These are phyloP conservation scores for Darwinula stevensoni DNA, from an alignment of 2,888 invertebrate genomes.

Conservation along the genomic window DNA sequence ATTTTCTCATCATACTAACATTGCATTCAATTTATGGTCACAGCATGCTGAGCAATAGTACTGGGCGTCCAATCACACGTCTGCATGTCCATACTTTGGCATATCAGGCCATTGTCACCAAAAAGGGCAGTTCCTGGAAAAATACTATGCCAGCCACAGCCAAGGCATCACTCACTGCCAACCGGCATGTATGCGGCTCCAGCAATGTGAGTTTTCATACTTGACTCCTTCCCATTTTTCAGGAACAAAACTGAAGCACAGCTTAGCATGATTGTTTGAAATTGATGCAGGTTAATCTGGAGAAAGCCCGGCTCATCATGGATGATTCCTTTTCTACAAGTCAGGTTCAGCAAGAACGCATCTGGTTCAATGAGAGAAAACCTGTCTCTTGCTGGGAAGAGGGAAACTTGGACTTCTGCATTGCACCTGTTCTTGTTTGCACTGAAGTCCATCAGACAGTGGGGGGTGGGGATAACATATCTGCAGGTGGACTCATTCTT, in stretches of 20 bases:
- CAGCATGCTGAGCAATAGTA: conserved; percentile 9
- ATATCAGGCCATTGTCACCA: conserved; percentile 50
- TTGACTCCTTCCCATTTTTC: too few species aligned
- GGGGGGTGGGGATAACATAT: conserved; percentile 62
- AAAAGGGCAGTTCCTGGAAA: conserved; percentile 36
- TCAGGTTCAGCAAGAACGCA: conserved; percentile 21
- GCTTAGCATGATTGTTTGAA: too few species aligned
- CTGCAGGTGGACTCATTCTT: conserved; percentile 43
- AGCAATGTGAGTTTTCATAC: conserved; percentile 22
- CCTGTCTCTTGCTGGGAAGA: conserved; percentile 62
- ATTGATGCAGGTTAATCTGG: conserved; percentile 23
- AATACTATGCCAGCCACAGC: conserved; percentile 46
- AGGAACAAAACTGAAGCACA: too few species aligned
- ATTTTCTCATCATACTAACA: not conserved
- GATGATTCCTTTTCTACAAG: conserved; percentile 57
- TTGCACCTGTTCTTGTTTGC: conserved; percentile 55
- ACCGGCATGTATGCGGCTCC: conserved; percentile 47
- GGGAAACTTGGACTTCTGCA: conserved; percentile 32
- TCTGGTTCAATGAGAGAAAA: conserved; percentile 31
- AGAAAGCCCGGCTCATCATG: conserved; percentile 31
- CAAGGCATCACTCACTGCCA: conserved; percentile 49
- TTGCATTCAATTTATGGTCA: conserved; percentile 11
- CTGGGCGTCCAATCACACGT: conserved; percentile 29
- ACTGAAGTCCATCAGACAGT: conserved; percentile 49
- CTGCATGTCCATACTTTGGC: conserved; percentile 60